Conservation (phyloP, 53 echinoderm and acorn worm species). For the Echinometra lucunter region DNA sequence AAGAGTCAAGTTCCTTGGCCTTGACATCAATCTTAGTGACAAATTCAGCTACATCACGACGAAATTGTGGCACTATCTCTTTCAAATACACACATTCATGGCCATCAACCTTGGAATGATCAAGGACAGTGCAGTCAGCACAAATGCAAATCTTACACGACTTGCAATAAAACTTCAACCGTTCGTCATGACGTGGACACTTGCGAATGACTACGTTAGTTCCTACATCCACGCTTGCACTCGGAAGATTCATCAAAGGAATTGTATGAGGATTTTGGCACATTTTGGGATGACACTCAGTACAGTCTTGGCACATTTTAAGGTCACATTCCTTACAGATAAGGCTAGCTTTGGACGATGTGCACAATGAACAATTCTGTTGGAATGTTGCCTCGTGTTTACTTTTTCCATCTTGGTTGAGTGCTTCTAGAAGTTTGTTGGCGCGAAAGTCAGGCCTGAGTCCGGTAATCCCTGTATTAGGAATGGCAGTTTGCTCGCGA, state of each 20-base stretch:
- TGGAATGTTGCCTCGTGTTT: neutral
- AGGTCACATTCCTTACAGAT: conserved; percentile 35
- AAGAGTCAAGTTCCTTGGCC: neutral
- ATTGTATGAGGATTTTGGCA: neutral
- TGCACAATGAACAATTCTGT: conserved; percentile 19
- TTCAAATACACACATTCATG: conserved; percentile 39
- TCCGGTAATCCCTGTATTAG: neutral
- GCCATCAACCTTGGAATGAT: conserved; percentile 49
- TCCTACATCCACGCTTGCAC: neutral
- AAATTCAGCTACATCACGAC: neutral
- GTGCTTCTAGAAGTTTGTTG: conserved; percentile 30
- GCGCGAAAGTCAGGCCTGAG: conserved; percentile 8
- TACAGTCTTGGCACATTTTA: neutral
- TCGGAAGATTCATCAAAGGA: neutral
- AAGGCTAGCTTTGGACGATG: neutral
- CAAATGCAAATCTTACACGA: conserved; percentile 20
- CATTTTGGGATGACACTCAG: neutral
- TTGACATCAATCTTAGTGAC: neutral
- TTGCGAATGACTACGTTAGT: neutral
- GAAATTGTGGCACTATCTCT: conserved; percentile 27
- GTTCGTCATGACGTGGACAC: conserved; percentile 12
- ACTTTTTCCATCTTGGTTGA: neutral
- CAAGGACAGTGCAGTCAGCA: conserved; percentile 46
- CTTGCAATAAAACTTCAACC: conserved; percentile 51
- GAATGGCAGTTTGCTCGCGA: conserved; percentile 1